Evolutionary conservation across 1,140 invertebrate species (phyloP).

Genomic region (Neuroterus valhalla): DNA sequence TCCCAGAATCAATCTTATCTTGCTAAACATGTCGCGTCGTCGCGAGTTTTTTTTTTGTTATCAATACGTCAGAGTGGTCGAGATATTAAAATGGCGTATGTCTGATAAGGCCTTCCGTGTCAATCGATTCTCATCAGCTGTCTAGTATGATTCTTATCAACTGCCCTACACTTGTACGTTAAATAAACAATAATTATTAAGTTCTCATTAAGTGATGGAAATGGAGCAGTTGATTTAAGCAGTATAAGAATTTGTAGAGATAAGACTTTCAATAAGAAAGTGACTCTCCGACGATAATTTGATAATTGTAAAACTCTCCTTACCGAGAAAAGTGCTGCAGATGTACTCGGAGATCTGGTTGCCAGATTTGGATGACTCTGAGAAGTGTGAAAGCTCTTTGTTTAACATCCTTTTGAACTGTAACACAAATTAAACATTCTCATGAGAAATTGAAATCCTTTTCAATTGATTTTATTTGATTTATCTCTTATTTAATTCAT

Average conservation of each 20-base stretch:
- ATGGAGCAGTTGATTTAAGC: too few species aligned
- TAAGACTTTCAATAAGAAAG: too few species aligned
- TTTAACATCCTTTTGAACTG: conserved; percentile 99
- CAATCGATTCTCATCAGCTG: background rate
- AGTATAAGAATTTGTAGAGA: too few species aligned
- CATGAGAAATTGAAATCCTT: background rate
- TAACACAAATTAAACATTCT: conserved; percentile 61
- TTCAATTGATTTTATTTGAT: background rate
- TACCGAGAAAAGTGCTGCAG: conserved; percentile 98
- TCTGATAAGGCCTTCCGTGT: background rate
- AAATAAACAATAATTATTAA: too few species aligned
- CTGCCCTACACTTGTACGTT: too few species aligned
- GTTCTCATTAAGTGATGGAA: too few species aligned
- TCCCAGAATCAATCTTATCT: conserved; percentile 8
- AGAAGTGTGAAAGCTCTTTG: conserved; percentile 99
- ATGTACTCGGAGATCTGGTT: conserved; percentile 99
- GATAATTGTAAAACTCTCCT: conserved; percentile 67
- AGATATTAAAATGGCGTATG: conserved; percentile 9
- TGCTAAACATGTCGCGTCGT: conserved; percentile 15
- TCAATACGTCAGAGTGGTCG: conserved; percentile 21
- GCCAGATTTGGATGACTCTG: conserved; percentile 98
- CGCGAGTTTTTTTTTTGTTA: conserved; percentile 4
- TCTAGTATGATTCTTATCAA: background rate
- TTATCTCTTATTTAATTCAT: background rate
- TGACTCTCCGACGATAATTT: background rate